Conservation (phyloP, 2,113 vertebrate genomes). For the Calyptommatus sinebrachiatus region DNA sequence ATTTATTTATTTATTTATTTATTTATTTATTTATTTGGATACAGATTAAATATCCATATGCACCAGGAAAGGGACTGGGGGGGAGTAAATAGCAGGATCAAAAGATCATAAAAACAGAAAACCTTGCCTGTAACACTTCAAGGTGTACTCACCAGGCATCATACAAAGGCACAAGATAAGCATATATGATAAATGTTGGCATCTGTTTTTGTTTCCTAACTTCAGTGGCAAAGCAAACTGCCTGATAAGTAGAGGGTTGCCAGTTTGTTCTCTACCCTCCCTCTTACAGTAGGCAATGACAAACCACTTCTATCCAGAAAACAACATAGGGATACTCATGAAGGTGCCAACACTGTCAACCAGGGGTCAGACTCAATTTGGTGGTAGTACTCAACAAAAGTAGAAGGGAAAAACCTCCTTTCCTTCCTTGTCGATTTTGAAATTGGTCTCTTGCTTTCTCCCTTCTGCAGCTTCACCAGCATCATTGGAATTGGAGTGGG, state of each 20-base stretch:
- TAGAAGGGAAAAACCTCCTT: too few relatives aligned
- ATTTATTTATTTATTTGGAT: too few relatives aligned
- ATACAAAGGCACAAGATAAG: slow-evolving; percentile 1
- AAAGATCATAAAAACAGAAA: background rate
- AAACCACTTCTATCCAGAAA: too few relatives aligned
- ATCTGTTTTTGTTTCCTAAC: background rate
- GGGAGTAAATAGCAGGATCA: background rate
- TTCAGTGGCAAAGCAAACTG: background rate
- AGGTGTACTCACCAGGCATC: background rate
- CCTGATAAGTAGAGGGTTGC: too few relatives aligned
- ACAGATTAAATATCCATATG: background rate
- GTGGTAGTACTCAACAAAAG: too few relatives aligned
- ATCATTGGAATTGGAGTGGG: slow-evolving; percentile 90
- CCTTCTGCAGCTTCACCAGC: slow-evolving; percentile 77
- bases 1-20: too few relatives aligned
- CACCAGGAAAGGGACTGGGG: background rate
- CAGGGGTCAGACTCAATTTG: too few relatives aligned
- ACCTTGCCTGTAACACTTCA: background rate
- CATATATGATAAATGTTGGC: background rate
- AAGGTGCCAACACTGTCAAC: too few relatives aligned
- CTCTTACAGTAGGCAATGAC: too few relatives aligned
- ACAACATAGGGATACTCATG: too few relatives aligned
- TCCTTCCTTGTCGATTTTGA: background rate
- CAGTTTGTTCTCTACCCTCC: too few relatives aligned
- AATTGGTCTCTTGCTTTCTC: slow-evolving; percentile 3